Percentiles rank a stretch among this genome's conserved stretches.
phyloP scores from a whole-genome alignment of 2,113 vertebrate species.

The Xyliphius kryptos region DNA sequence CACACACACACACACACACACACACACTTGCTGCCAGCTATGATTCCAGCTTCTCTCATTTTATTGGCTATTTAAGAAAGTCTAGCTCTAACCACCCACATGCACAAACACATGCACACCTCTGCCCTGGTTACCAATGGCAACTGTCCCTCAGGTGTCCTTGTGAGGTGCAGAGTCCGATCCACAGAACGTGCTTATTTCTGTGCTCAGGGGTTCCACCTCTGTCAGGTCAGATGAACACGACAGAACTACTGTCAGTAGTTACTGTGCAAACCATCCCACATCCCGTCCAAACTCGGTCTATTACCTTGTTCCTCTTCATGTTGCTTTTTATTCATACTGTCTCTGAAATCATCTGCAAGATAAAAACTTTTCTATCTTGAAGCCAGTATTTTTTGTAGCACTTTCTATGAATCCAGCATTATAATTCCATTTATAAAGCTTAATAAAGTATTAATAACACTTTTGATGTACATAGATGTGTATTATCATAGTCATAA shows the following conservation, averaged over 20 bases:
- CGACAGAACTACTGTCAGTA: constrained; percentile 1
- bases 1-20: background rate
- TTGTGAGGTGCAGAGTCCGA: constrained; percentile 33
- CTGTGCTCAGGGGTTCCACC: background rate
- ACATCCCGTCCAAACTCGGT: background rate
- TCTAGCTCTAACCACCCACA: constrained; percentile 2
- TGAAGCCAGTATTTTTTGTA: too few relatives aligned
- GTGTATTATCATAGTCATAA: too few relatives aligned
- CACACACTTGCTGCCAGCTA: background rate
- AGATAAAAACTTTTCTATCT: too few relatives aligned
- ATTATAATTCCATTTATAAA: too few relatives aligned
- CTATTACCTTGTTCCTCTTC: too few relatives aligned
- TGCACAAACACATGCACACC: constrained; percentile 10
- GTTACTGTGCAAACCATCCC: background rate
- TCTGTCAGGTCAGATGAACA: background rate
- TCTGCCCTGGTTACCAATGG: constrained; percentile 36
- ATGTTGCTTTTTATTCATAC: too few relatives aligned
- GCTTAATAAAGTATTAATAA: too few relatives aligned
- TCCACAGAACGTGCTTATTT: background rate
- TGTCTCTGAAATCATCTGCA: too few relatives aligned
- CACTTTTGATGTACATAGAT: too few relatives aligned
- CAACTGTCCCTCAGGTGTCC: constrained; percentile 26
- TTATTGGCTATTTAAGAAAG: constrained; percentile 1
- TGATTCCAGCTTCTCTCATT: background rate
- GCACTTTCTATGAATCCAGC: too few relatives aligned